Evolutionary conservation across 2,888 invertebrate genomes (phyloP).

Genomic region (Frankliniella fusca): DNA sequence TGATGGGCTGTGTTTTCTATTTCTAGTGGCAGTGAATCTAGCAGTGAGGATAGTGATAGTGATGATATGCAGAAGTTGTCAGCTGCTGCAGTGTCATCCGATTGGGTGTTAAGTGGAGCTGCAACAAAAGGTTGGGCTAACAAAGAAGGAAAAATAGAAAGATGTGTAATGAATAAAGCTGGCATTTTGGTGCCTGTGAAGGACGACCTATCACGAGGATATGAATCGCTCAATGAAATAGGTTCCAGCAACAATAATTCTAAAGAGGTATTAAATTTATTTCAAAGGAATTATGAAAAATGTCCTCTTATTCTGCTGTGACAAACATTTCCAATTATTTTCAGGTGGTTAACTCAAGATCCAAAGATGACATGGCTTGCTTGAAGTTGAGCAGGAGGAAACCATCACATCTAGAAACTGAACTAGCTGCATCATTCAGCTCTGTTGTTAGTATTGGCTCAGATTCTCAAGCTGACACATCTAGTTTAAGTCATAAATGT

Average conservation of each 20-base stretch:
- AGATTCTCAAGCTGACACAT: neutral
- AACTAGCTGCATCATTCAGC: slow-evolving; percentile 3
- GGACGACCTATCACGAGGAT: neutral
- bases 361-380: slow-evolving; percentile 8
- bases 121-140: neutral
- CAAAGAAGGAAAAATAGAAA: neutral
- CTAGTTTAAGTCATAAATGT: neutral
- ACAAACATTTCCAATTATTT: neutral
- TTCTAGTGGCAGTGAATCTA: neutral
- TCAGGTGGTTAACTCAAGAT: neutral
- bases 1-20: neutral
- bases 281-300: neutral
- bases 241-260: neutral
- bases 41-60: neutral
- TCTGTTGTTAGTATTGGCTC: neutral
- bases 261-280: neutral
- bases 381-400: neutral
- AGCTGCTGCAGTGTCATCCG: neutral
- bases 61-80: neutral
- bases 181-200: neutral
- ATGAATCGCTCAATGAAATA: slow-evolving; percentile 5
- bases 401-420: neutral
- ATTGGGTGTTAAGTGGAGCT: neutral
- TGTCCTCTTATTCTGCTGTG: neutral
- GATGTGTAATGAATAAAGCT: neutral